Base-by-base conservation (phyloP, 2,113 vertebrate species). In the Leptocoma aspasia region DNA sequence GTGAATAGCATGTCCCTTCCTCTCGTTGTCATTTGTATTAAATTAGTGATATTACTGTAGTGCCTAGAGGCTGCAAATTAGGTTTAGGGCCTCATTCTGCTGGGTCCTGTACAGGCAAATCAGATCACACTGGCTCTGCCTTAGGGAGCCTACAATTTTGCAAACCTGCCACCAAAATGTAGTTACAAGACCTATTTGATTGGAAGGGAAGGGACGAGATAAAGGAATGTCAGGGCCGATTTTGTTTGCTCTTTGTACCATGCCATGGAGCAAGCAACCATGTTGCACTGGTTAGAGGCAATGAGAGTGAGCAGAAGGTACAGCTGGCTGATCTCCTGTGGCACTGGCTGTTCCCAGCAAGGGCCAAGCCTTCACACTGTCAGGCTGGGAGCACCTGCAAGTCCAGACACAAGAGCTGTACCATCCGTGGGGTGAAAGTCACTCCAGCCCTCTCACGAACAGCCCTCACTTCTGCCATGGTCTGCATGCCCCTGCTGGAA, bases 21-120 rank as follows among this genome's bases (percentile, higher is more conserved):
- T 89, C 57, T 95, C 69, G 64, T 76, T 91, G 81, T 92, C 49
- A 65, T 91, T 94, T 87, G 50, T 92, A 92, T 80, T 85, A 61
- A 82, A 91, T 92, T 81, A 85, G 50, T 63, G 70, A 73, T 91
- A 82, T 80, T 89, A 72, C 82, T 80, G 33, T 42, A 65, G 66
- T 80, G 84, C 82, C 91, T 89, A 88, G 63, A 87, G 78, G 87
- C 63, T 61, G 66, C 15, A 77, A 89, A 91, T 79, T 68, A 77
- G 63, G 17, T 89, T 94, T 90, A 52, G 59, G 50, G 63, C 31
- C 49, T 61, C 70, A 61, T 94, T 94, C 87, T 92, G 66, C 50
- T 59, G 39, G 50, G 56, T 80, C 19, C 75, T 79, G 21, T 42
- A 54, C 45, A 69, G 53, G n/a, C 7, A 80, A 79, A 90, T 76